phyloP scores from a whole-genome alignment of 2,888 invertebrate genomes.

The Ochlodes sylvanus region DNA sequence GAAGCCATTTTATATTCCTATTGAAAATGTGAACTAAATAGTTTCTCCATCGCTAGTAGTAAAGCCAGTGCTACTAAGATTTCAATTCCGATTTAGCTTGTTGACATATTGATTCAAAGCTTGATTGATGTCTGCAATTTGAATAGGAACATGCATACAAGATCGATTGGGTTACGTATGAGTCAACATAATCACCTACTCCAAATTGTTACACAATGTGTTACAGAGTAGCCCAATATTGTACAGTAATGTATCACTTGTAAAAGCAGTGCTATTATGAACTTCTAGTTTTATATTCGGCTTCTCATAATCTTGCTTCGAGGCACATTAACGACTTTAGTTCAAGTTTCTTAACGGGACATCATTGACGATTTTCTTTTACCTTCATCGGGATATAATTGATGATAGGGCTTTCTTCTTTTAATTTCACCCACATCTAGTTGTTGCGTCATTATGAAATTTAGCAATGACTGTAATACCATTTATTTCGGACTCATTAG shows the following conservation, averaged over 20 bases:
- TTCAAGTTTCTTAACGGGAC: too few species aligned
- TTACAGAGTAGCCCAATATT: neutral
- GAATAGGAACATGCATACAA: conserved; percentile 9
- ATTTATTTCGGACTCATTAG: too few species aligned
- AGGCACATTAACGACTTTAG: too few species aligned
- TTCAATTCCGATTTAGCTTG: neutral
- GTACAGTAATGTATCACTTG: neutral
- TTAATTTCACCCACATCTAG: too few species aligned
- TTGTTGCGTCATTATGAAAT: too few species aligned
- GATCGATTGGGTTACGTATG: conserved; percentile 4
- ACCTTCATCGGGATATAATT: too few species aligned
- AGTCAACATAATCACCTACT: conserved; percentile 11
- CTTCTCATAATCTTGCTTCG: neutral
- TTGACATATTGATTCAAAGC: conserved; percentile 1
- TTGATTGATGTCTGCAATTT: conserved; percentile 8
- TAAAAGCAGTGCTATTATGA: neutral
- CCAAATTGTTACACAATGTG: conserved; percentile 12
- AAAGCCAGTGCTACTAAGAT: neutral
- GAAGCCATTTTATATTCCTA: too few species aligned
- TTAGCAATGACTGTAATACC: too few species aligned
- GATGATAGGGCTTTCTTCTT: too few species aligned
- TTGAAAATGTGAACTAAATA: too few species aligned
- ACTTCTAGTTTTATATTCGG: neutral
- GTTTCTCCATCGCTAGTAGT: neutral
- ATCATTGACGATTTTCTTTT: too few species aligned